Evolutionary conservation across 2,888 invertebrate species (phyloP), one percentile per base, ranked within the genome.

Genomic region (Ornithoptera priamus): DNA sequence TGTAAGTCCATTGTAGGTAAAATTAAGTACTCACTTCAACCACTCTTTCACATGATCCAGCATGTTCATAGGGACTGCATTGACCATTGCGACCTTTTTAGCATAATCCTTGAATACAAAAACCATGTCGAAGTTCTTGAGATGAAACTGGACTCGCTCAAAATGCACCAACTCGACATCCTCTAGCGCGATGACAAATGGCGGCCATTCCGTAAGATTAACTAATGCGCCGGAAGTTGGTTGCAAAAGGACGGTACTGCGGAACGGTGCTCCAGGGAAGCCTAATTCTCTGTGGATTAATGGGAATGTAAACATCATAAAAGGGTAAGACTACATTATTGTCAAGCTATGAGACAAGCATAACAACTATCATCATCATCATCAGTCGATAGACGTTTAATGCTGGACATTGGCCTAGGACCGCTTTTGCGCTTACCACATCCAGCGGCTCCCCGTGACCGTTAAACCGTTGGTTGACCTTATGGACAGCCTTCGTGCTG

Each of bases 81-180:
- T 99, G 3, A 99, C 97, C 97, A 98, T 99, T 0, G 98, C 96
- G 0, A 97, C 96, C 88, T 99, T 99, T 80, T 96, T 95, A 65
- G 95, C 94, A 86, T 99, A 99, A 88, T 99, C 99, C 89, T 99
- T 99, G 87, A 99, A 99, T 65, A 99, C 97, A 84, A 99, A 99
- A 73, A 99, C 98, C 98, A 99, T 99, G 87, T 99, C 99, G 87
- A 99, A 99, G 92, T 99, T 99, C 91, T 99, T 98, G 78, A 99
- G 93, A 82, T 99, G 99, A 88, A 99, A 99, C 87, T 98, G 98
- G 18, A 99, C 99, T 87, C 99, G 94, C 91, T 99, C 99, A 89
- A 99, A 99, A 88, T 99, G 99, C 0, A 99, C 98, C 77, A 99
- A 87, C 85, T 99, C 99, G 0, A 99, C 97, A 84, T 99, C 99